phyloP scores from a whole-genome alignment of 2,888 invertebrate genomes.

The Spodoptera picta region DNA sequence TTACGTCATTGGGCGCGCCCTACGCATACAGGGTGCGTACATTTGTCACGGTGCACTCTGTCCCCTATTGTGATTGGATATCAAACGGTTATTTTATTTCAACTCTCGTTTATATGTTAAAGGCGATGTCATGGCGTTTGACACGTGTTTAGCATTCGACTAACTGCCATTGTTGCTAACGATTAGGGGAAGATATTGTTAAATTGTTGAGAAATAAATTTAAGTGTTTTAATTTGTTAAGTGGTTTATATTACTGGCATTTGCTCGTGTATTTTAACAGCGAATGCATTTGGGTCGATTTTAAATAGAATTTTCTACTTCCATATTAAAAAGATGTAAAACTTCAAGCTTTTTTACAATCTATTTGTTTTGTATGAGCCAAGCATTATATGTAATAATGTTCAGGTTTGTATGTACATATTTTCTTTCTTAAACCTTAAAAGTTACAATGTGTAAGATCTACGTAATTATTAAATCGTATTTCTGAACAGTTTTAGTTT shows the following conservation, averaged over 20 bases:
- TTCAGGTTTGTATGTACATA: too few species aligned
- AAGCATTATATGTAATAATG: too few species aligned
- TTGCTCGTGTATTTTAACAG: background rate
- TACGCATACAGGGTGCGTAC: slow-evolving; percentile 72
- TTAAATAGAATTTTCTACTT: too few species aligned
- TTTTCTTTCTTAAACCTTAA: too few species aligned
- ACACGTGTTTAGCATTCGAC: slow-evolving; percentile 86
- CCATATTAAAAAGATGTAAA: too few species aligned
- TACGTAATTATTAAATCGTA: too few species aligned
- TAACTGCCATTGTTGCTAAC: slow-evolving; percentile 80
- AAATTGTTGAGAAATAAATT: slow-evolving; percentile 52
- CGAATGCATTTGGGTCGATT: too few species aligned
- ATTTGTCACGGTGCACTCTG: slow-evolving; percentile 79
- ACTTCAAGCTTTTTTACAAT: too few species aligned
- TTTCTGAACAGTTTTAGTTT: too few species aligned
- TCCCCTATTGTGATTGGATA: slow-evolving; percentile 76
- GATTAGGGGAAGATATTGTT: slow-evolving; percentile 73
- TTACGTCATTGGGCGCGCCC: slow-evolving; percentile 74
- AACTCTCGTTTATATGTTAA: slow-evolving; percentile 77
- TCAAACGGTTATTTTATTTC: slow-evolving; percentile 82
- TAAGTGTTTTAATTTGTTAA: slow-evolving; percentile 49
- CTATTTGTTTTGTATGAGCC: too few species aligned
- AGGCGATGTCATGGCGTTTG: slow-evolving; percentile 81
- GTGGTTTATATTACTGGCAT: slow-evolving; percentile 28
- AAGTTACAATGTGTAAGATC: too few species aligned